Conservation (phyloP, 2,113 vertebrate genomes). For the Natator depressus region DNA sequence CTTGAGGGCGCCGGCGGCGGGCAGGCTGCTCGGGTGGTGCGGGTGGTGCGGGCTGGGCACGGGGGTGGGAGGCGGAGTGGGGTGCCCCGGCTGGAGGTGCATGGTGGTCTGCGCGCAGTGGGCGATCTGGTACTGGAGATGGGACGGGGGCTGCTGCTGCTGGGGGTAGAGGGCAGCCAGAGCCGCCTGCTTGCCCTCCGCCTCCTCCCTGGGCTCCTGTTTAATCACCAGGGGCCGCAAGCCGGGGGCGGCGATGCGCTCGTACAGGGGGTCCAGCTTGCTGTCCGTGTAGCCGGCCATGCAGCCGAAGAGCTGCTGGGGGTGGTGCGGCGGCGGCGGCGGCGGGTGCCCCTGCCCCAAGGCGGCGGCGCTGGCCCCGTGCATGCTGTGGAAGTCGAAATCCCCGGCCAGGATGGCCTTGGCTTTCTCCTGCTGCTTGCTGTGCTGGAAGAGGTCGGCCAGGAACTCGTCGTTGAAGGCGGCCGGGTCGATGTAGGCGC, state of each 20-base stretch:
- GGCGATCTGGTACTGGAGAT: conserved; percentile 96
- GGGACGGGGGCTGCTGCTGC: conserved; percentile 82
- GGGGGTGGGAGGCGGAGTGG: conserved; percentile 96
- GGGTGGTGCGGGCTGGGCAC: conserved; percentile 92
- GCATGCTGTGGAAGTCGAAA: conserved; percentile 85
- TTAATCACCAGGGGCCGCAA: conserved; percentile 93
- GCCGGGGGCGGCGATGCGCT: conserved; percentile 83
- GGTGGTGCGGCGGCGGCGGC: conserved; percentile 39
- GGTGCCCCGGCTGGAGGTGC: conserved; percentile 96
- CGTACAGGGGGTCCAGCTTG: conserved; percentile 89
- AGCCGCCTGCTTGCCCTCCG: conserved; percentile 83
- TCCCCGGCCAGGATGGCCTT: conserved; percentile 84
- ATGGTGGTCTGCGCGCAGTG: conserved; percentile 97
- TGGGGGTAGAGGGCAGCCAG: conserved; percentile 84
- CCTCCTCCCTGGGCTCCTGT: conserved; percentile 94
- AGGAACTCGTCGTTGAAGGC: conserved; percentile 99
- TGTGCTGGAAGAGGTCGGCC: conserved; percentile 96
- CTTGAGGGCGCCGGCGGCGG: conserved; percentile 50
- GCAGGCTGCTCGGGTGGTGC: conserved; percentile 64
- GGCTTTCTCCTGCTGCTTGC: conserved; percentile 90
- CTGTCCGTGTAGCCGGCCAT: conserved; percentile 87
- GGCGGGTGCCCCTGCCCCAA: conserved; percentile 70
- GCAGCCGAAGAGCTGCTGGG: conserved; percentile 83
- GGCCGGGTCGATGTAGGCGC: conserved; percentile 96
- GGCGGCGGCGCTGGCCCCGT: conserved; percentile 58